Conservation (phyloP, 2,113 vertebrate species). For the Eulemur rufifrons region DNA sequence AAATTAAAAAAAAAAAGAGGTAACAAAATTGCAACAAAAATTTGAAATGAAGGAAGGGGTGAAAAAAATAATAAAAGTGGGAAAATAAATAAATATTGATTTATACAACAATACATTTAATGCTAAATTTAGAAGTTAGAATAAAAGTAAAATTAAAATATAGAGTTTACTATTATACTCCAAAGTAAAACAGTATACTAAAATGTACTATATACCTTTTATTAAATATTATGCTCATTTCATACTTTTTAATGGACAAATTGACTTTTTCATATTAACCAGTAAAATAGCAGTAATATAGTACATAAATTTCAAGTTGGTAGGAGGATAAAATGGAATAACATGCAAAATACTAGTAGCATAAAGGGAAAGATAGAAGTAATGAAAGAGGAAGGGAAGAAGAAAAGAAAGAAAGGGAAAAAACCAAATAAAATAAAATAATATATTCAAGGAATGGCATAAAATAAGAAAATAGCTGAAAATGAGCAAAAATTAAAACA, state of each 20-base stretch:
- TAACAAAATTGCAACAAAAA: neutral
- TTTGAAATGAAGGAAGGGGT: neutral
- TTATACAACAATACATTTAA: neutral
- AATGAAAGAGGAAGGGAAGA: neutral
- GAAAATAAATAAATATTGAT: neutral
- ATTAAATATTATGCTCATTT: neutral
- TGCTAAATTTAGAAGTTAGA: neutral
- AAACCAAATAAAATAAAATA: neutral
- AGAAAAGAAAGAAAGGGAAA: neutral
- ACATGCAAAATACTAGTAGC: neutral
- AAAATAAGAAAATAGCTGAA: neutral
- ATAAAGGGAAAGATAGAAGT: neutral
- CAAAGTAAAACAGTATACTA: neutral
- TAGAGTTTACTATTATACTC: neutral
- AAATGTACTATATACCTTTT: neutral
- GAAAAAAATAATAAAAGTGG: neutral
- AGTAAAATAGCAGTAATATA: neutral
- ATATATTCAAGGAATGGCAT: neutral
- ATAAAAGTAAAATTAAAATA: neutral
- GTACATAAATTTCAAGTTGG: neutral
- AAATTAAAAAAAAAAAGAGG: neutral
- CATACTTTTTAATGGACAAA: neutral
- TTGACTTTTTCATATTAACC: neutral
- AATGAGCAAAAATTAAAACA: neutral
- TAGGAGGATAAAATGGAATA: neutral